Percentiles rank a stretch among this genome's conserved stretches.
Evolutionary conservation across 2,888 invertebrate species (phyloP).

Genomic region (Nineta flava): DNA sequence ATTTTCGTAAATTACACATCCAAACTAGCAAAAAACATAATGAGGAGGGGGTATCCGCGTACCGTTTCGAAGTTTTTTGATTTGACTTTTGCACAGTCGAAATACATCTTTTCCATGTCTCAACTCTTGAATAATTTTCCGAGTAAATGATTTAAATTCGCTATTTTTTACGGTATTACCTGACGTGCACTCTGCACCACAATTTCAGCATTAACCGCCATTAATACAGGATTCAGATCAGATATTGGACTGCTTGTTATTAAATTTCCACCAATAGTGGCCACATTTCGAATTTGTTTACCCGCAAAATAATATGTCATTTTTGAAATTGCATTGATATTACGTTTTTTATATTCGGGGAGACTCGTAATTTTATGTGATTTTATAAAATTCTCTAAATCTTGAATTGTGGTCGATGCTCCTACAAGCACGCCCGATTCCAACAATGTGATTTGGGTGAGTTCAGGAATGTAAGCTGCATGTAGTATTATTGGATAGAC

Average conservation of each 20-base stretch:
- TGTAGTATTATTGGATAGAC: constrained; percentile 64
- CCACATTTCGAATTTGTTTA: constrained; percentile 86
- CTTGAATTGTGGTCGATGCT: constrained; percentile 58
- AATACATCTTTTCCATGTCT: too few relatives aligned
- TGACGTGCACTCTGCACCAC: constrained; percentile 36
- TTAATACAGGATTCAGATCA: constrained; percentile 82
- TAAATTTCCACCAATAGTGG: constrained; percentile 83
- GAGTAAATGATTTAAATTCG: too few relatives aligned
- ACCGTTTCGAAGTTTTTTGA: too few relatives aligned
- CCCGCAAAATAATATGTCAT: constrained; percentile 95
- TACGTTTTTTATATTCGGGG: constrained; percentile 37
- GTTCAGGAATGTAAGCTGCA: constrained; percentile 50
- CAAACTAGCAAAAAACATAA: too few relatives aligned
- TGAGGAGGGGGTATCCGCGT: too few relatives aligned
- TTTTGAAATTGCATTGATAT: constrained; percentile 51
- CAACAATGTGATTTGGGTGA: constrained; percentile 38
- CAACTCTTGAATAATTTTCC: too few relatives aligned
- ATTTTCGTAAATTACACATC: too few relatives aligned
- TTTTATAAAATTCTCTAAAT: constrained; percentile 50
- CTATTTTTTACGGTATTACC: too few relatives aligned
- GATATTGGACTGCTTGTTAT: constrained; percentile 94
- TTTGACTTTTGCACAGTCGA: too few relatives aligned
- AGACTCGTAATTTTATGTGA: constrained; percentile 31
- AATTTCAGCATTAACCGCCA: constrained; percentile 55
- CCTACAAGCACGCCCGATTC: constrained; percentile 53